These are phyloP conservation scores for Lomographa bimaculata DNA, from an alignment of 2,888 invertebrate genomes.

Conservation along the genomic window DNA sequence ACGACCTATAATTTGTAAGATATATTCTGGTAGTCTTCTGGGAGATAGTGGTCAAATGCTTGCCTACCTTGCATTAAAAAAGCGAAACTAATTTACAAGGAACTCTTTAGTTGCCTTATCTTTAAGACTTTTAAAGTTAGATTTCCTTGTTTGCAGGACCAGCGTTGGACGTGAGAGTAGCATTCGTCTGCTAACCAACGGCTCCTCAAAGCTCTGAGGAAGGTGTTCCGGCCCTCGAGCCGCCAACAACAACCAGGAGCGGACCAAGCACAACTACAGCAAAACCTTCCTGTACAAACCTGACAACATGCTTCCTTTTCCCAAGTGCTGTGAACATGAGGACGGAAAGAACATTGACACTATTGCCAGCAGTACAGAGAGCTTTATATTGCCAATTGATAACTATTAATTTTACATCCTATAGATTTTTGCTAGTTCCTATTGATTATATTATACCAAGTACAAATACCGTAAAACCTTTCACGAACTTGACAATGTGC, in stretches of 20 bases:
- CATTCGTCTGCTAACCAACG: conserved; percentile 70
- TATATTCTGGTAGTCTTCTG: no score
- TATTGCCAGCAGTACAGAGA: conserved; percentile 60
- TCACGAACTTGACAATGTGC: no score
- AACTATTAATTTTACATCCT: not conserved
- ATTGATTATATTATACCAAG: no score
- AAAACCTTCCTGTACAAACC: conserved; percentile 53
- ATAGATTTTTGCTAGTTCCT: no score
- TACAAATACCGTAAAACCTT: no score
- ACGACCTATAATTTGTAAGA: no score
- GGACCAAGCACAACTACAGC: conserved; percentile 66
- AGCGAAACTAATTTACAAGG: no score
- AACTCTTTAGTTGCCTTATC: no score
- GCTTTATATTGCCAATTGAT: conserved; percentile 52
- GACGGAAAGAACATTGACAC: conserved; percentile 45
- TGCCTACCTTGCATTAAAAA: no score
- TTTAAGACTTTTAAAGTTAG: no score
- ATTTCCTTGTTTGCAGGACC: conserved; percentile 46
- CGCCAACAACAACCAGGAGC: conserved; percentile 62
- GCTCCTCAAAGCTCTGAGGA: conserved; percentile 76
- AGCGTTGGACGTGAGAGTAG: conserved; percentile 74
- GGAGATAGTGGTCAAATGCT: no score
- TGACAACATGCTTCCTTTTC: conserved; percentile 62
- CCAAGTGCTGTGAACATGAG: conserved; percentile 70
- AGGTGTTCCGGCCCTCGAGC: conserved; percentile 50